These are phyloP conservation scores for Chaetodon auriga DNA, from an alignment of 2,113 vertebrate species.

Conservation along the genomic window DNA sequence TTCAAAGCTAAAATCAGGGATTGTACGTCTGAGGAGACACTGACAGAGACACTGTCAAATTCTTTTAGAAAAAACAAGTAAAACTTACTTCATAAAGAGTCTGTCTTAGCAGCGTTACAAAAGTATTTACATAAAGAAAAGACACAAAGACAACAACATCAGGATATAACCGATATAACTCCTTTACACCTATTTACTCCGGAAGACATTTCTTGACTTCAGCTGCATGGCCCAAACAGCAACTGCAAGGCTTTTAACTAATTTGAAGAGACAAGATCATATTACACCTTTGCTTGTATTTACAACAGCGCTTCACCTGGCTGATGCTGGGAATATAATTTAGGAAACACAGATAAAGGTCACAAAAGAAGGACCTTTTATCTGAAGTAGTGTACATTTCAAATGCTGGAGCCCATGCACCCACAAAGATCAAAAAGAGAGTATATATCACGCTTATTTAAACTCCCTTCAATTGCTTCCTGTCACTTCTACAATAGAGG, in stretches of 20 bases:
- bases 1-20: not conserved
- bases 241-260: constrained; percentile 74
- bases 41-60: not conserved
- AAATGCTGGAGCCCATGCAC: not conserved
- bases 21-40: not conserved
- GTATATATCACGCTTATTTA: not conserved
- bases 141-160: not conserved
- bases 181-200: constrained; percentile 39
- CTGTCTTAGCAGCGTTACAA: not conserved
- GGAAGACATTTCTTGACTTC: constrained; percentile 39
- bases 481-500: not conserved
- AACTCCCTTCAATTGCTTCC: not conserved
- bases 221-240: constrained; percentile 46
- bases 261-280: constrained; percentile 71
- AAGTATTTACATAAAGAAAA: constrained; percentile 13
- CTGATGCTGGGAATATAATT: constrained; percentile 23
- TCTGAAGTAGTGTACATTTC: not conserved
- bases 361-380: not conserved
- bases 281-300: constrained; percentile 61
- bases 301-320: constrained; percentile 60
- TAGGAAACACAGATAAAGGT: constrained; percentile 5
- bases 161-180: constrained; percentile 1
- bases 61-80: not conserved
- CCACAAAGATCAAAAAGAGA: not conserved
- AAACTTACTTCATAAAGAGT: not conserved